phyloP scores from a whole-genome alignment of 2,888 invertebrate genomes.

The Aspidiotus destructor region DNA sequence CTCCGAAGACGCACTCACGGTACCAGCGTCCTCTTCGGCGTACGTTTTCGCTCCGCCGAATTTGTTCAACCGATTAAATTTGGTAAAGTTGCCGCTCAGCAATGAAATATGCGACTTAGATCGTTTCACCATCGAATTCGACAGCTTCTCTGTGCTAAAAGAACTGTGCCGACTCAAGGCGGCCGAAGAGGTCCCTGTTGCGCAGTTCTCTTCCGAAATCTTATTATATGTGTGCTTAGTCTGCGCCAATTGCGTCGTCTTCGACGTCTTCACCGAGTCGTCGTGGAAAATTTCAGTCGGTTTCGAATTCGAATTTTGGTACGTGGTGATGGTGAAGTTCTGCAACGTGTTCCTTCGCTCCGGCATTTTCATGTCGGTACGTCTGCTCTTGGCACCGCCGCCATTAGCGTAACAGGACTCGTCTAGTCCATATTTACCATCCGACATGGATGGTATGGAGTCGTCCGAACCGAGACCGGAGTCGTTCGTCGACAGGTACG shows the following conservation, averaged over 20 bases:
- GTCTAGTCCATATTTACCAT: constrained; percentile 21
- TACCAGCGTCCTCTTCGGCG: constrained; percentile 8
- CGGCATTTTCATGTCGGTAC: constrained; percentile 12
- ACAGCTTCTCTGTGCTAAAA: constrained; percentile 14
- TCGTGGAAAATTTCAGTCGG: constrained; percentile 37
- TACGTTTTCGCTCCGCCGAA: neutral
- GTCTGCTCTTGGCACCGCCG: neutral
- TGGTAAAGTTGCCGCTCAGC: constrained; percentile 35
- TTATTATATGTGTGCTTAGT: constrained; percentile 37
- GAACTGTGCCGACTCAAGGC: constrained; percentile 17
- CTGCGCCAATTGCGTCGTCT: constrained; percentile 34
- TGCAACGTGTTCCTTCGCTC: constrained; percentile 35
- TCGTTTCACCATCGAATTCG: constrained; percentile 40
- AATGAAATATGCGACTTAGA: constrained; percentile 45
- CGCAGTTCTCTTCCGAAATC: neutral
- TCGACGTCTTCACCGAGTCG: constrained; percentile 37
- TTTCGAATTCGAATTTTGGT: constrained; percentile 37
- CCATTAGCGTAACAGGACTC: neutral
- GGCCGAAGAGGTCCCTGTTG: neutral
- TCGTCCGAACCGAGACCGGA: constrained; percentile 35
- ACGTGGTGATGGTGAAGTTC: constrained; percentile 39
- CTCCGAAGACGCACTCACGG: neutral
- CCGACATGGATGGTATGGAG: constrained; percentile 34
- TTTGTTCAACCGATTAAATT: constrained; percentile 33
- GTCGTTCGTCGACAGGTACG: constrained; percentile 31